Percentiles rank a stretch among this genome's conserved stretches.
These are phyloP conservation scores for Cryptotis parvus DNA, from an alignment of 2,113 vertebrate species.

Conservation along the genomic window DNA sequence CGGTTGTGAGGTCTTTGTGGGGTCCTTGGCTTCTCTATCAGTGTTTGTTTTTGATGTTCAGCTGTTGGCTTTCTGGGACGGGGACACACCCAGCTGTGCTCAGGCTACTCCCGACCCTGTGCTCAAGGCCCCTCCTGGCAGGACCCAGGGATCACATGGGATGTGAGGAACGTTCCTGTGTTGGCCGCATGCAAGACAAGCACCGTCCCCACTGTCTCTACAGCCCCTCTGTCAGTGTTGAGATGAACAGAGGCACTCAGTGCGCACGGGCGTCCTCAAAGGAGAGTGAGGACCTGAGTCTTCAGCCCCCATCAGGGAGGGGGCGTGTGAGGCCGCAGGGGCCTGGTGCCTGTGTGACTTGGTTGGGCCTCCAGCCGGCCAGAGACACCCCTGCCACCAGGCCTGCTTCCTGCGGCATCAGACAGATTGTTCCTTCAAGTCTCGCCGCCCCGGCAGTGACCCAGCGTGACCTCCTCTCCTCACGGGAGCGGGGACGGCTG, in stretches of 20 bases:
- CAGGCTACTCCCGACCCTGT: no score
- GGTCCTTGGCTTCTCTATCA: neutral
- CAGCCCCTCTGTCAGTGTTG: neutral
- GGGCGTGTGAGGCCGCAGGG: neutral
- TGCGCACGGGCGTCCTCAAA: neutral
- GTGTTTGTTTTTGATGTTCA: neutral
- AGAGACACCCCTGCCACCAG: conserved; percentile 49
- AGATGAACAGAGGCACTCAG: neutral
- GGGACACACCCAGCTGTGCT: no score
- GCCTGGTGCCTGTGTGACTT: conserved; percentile 22
- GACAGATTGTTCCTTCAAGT: conserved; percentile 61
- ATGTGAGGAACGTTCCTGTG: no score
- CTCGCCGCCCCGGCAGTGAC: neutral
- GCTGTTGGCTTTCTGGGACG: no score
- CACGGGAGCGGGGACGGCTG: neutral
- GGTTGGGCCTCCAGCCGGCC: conserved; percentile 45
- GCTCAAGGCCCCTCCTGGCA: no score
- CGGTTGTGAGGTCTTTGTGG: neutral
- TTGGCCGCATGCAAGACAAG: neutral
- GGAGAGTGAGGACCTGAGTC: neutral
- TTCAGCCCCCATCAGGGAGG: neutral
- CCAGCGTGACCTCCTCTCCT: conserved; percentile 35
- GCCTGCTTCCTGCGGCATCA: conserved; percentile 51
- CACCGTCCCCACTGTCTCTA: neutral
- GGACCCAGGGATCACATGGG: no score